Base-by-base conservation (phyloP, 2,888 invertebrate species). In the Epicampocera succincta region DNA sequence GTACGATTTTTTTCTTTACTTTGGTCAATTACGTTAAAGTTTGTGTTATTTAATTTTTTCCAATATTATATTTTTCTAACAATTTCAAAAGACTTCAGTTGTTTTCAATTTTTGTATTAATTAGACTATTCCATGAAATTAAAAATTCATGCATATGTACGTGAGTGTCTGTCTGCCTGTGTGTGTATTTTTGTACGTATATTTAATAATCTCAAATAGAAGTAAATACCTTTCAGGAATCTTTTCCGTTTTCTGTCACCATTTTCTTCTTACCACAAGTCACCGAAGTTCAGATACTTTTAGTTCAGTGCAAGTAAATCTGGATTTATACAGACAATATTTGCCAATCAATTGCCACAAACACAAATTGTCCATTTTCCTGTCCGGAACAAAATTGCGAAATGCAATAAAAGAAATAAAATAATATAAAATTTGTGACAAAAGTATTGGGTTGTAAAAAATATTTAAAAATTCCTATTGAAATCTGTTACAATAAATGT, bases 321-420 rank as follows among this genome's bases (percentile, higher is more conserved):
- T 56, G 65, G 54, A 65, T 74, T 66, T 48, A 74, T 38, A 58
- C 48, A 65, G 80, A 80, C 83, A 89, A 86, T 88, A 89, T 89
- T 89, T 89, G 88, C 88, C 89, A 89, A 89, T 89, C 89, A 89
- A 89, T 89, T 89, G 88, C 87, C 89, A 87, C 87, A 88, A 89
- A 89, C 89, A 88, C 88, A 89, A 89, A 89, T 89, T 89, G 89
- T 89, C 89, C 89, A 89, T 89, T 89, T 89, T 89, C 89, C 89
- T 89, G 89, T 86, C 81, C 85, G 86, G 89, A 88, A 89, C 87
- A 86, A 87, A 87, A 88, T 88, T 88, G 89, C 86, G 87, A 89
- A 88, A 87, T 86, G 87, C 87, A 89, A 88, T 89, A 89, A 88
- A 89, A 88, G 87, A 42, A 75, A 66, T 60, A 78, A 77, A 60